Base-by-base conservation (phyloP, 2,113 vertebrate species). In the Pheucticus melanocephalus region DNA sequence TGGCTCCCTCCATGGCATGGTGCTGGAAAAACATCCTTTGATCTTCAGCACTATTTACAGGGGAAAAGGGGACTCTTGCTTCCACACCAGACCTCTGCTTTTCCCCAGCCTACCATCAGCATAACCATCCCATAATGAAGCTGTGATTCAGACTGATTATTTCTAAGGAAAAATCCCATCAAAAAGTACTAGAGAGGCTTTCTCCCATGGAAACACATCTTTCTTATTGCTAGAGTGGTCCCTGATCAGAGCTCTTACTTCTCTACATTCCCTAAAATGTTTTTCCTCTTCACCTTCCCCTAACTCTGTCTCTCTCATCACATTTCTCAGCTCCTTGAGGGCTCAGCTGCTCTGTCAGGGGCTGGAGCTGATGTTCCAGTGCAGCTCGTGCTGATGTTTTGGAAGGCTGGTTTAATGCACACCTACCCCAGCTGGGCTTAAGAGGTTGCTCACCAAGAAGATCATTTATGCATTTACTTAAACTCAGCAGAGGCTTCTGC, bases 391-490 rank as follows among this genome's bases (percentile, higher is more conserved):
- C 54, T 5, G 45, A 6, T 68, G 71, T 78, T 95, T 93, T 61
- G 68, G 59, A 76, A 65, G 83, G 47, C 44, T 84, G 88, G 24
- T 79, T 88, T 92, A 76, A 93, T 39, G 73, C 90, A 77, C 85
- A 92, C 92, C 80, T 95, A 91, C 69, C 85, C 86, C 91, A 95
- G 86, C 92, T 78, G 71, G 86, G 88, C 45, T 88, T 78, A 92
- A 86, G 83, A 92, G 72, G 31, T 61, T 86, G 75, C 65, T 93
- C 88, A 88, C 72, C 88, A 82, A 59, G 92, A 94, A 95, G 65
- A 82, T 95, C 82, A 78, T 89, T 94, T 92, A 47, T 82, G 28
- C 86, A 71, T 95, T 97, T 91, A 91, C 86, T 80, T 92, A 81
- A 95, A 83, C 45, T 51, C 89, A 77, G 84, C 2, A 8, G 73